Base-by-base conservation (phyloP, 2,797 vertebrate species). In the Micrastur ruficollis region DNA sequence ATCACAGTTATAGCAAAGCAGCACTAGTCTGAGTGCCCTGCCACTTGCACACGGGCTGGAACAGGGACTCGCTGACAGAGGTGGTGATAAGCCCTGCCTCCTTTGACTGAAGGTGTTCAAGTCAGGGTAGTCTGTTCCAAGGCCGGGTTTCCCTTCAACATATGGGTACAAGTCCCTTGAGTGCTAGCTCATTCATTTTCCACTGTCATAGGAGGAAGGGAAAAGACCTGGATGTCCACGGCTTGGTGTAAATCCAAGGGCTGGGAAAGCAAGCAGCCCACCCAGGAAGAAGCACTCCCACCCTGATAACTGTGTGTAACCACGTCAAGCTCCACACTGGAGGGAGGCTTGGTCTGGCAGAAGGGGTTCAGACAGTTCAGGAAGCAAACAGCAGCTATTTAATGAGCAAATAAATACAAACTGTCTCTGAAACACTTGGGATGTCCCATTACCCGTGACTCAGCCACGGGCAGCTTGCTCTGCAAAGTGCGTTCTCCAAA, bases 291-390 rank as follows among this genome's bases (percentile, higher is more conserved):
- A 75, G 46, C 21, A 27, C 3, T 4, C 15, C 50, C 8, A 4
- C n/a, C 19, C 49, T 1, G 13, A 42, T 26, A 38, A 11, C 29
- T 32, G 5, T 4, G 5, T 5, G 6, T 8, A 67, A 52, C 34
- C 38, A 67, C 4, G 1, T 3, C 0, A 1, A 81, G n/a, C 31
- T 26, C 56, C 59, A 18, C 22, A 1, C 38, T 25, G 1, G 1
- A 26, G 32, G 17, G 10, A 17, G 20, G 26, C 22, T 18, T 46
- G 5, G 16, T 34, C 66, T 47, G 42, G 49, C n/a, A 83, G 42
- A 32, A 50, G 19, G 34, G 34, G 38, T 52, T 73, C 47, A 44
- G 58, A 14, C 11, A 47, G 15, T 23, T 9, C 63, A 22, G 27
- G 46, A n/a, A 34, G 23, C 23, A 86, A 55, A 53, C 20, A 66